phyloP scores from a whole-genome alignment of 1,140 invertebrate species.

The Galendromus occidentalis region DNA sequence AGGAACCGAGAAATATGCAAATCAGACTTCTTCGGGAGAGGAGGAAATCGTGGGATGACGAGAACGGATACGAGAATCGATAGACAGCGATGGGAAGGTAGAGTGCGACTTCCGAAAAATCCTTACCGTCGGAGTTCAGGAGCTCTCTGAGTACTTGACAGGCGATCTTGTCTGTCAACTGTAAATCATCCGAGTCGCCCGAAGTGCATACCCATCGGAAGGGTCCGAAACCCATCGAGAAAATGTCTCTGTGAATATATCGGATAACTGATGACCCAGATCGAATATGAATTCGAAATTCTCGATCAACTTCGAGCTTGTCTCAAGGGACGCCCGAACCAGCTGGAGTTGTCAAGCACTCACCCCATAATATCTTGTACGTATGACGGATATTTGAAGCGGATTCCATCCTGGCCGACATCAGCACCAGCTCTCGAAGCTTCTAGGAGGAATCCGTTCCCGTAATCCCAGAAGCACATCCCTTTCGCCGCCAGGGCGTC shows the following conservation, averaged over 20 bases:
- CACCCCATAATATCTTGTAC: constrained; percentile 50
- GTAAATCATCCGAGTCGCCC: constrained; percentile 33
- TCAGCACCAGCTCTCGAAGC: constrained; percentile 35
- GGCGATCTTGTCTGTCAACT: constrained; percentile 39
- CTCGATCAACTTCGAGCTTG: neutral
- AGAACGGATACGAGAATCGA: too few species aligned
- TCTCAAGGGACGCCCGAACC: neutral
- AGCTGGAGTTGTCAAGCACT: constrained; percentile 12
- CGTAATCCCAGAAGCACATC: constrained; percentile 48
- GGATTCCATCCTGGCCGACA: constrained; percentile 22
- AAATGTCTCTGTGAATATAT: constrained; percentile 39
- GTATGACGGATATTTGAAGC: constrained; percentile 44
- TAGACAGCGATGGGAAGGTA: neutral
- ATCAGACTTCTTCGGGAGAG: too few species aligned
- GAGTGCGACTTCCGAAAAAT: neutral
- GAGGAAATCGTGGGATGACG: too few species aligned
- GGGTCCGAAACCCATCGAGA: constrained; percentile 48
- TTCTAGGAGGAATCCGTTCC: constrained; percentile 47
- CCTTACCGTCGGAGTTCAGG: constrained; percentile 24
- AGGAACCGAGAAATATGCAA: constrained; percentile 19
- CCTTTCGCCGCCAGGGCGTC: constrained; percentile 36
- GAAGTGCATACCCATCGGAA: constrained; percentile 50
- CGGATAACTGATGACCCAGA: neutral
- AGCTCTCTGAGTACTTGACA: constrained; percentile 33
- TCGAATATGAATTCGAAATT: neutral